These are phyloP conservation scores for Megalopta genalis DNA, from an alignment of 1,140 invertebrate genomes.

Conservation along the genomic window DNA sequence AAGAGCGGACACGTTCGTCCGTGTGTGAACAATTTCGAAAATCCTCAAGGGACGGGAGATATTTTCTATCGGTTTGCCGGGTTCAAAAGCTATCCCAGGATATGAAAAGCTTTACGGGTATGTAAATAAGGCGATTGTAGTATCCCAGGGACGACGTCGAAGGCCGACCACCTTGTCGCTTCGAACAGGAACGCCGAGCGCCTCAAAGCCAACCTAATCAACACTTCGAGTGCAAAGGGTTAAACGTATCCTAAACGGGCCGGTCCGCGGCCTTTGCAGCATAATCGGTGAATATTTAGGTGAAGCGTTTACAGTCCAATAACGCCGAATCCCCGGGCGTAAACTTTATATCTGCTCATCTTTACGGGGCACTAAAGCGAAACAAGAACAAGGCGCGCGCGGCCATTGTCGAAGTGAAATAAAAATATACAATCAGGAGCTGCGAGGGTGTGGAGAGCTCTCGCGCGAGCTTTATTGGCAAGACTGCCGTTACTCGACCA, in stretches of 20 bases:
- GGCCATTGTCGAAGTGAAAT: too few relatives aligned
- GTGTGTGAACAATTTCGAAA: not conserved
- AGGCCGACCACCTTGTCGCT: not conserved
- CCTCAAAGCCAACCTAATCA: conserved; percentile 44
- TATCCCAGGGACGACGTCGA: too few relatives aligned
- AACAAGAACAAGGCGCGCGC: not conserved
- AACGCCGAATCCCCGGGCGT: not conserved
- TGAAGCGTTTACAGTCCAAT: conserved; percentile 14
- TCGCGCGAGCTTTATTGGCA: too few relatives aligned
- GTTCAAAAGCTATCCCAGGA: not conserved
- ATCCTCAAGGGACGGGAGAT: not conserved
- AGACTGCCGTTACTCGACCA: too few relatives aligned
- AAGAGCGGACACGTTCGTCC: too few relatives aligned
- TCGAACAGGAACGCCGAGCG: not conserved
- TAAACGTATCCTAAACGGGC: conserved; percentile 37
- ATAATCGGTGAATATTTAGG: conserved; percentile 28
- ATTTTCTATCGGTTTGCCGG: not conserved
- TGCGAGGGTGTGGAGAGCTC: too few relatives aligned
- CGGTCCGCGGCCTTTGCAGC: conserved; percentile 19
- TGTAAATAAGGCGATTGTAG: conserved; percentile 14
- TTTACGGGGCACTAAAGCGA: not conserved
- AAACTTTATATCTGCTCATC: conserved; percentile 2
- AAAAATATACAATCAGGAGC: not conserved
- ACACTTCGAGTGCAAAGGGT: conserved; percentile 36
- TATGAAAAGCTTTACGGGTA: not conserved